Conservation (phyloP, 2,113 vertebrate genomes). For the Limanda limanda region DNA sequence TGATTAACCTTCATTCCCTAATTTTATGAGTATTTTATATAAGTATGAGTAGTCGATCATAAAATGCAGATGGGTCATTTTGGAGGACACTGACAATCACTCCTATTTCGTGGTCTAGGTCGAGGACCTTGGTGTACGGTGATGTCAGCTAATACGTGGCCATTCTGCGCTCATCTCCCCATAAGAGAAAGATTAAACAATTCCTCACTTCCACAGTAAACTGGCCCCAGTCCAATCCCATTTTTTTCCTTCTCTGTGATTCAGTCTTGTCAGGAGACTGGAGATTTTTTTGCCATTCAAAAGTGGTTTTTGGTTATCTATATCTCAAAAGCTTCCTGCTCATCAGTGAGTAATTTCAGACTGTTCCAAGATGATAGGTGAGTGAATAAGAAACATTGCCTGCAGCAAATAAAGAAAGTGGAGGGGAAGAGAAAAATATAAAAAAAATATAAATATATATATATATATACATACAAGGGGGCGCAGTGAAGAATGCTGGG, state of each 20-base stretch:
- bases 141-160: slow-evolving; percentile 24
- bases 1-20: too few relatives aligned
- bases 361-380: slow-evolving; percentile 87
- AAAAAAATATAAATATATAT: slow-evolving; percentile 70
- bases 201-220: slow-evolving; percentile 31
- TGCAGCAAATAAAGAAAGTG: slow-evolving; percentile 87
- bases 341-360: slow-evolving; percentile 86
- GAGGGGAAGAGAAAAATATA: slow-evolving; percentile 67
- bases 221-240: slow-evolving; percentile 38
- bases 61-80: background rate
- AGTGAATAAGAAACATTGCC: slow-evolving; percentile 88
- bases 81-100: background rate
- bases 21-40: too few relatives aligned
- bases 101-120: slow-evolving; percentile 3
- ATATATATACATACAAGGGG: slow-evolving; percentile 82
- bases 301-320: slow-evolving; percentile 80
- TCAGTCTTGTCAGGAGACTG: slow-evolving; percentile 59
- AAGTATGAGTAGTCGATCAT: too few relatives aligned
- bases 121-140: background rate
- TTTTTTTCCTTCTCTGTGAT: slow-evolving; percentile 74
- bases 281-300: slow-evolving; percentile 76
- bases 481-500: slow-evolving; percentile 86
- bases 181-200: slow-evolving; percentile 35
- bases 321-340: slow-evolving; percentile 84
- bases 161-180: slow-evolving; percentile 26